Evolutionary conservation across 2,888 invertebrate species (phyloP), one percentile per base, ranked within the genome.

Genomic region (Melipona beecheii): DNA sequence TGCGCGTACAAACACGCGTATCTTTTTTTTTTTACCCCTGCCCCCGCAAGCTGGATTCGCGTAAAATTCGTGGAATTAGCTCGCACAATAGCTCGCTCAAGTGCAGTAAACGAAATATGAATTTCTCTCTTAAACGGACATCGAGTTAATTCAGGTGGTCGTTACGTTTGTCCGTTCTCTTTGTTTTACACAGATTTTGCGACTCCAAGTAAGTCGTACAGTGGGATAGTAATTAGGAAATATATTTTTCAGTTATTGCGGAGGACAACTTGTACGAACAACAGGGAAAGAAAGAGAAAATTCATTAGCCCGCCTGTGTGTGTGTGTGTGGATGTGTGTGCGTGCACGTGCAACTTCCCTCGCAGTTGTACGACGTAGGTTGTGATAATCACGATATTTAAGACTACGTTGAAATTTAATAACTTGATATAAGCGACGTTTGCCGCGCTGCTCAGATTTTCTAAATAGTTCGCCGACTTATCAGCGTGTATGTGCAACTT

Each of bases 391-490:
- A n/a, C 17, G 49, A 17, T 62, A 50, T 73, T 80, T 68, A 68
- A 56, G 68, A 50, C n/a, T 36, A n/a, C 17, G 56, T 27, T 36
- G 19, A 60, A 54, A 27, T 56, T 68, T 60, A 74, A 62, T 52
- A 74, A 69, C 64, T 64, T 65, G 19, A 70, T 70, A 50, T 21
- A 71, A 75, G 31, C 69, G n/a, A 43, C 43, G 52, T 31, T 36
- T 56, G 58, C n/a, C 17, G 19, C n/a, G n/a, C 43, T 31, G 56
- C n/a, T 64, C 69, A 74, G 60, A 70, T 74, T 74, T 74, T 58
- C 62, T 27, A 64, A 81, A 82, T 73, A 81, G 62, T 81, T 81
- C 49, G 5, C n/a, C 60, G n/a, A 56, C 69, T 69, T 81, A 56
- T 21, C 56, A 24, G 31, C 31, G 68, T 49, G 54, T 49, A 19